Conservation (phyloP, 1,140 invertebrate species). For the Asobara japonica region DNA sequence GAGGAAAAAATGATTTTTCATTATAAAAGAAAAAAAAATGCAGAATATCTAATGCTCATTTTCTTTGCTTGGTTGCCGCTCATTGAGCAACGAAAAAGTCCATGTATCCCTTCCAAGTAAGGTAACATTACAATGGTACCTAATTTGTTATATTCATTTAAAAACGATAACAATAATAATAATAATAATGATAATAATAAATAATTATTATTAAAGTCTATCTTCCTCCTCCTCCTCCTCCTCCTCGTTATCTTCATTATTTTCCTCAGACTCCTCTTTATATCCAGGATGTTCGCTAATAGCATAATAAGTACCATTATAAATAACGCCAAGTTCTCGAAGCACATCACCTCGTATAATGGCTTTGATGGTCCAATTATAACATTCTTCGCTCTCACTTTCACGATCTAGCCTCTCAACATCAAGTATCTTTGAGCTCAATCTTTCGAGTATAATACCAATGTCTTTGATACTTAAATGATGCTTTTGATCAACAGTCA, state of each 20-base stretch:
- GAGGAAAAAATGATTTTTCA: background rate
- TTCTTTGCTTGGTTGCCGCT: too few species aligned
- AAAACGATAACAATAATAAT: background rate
- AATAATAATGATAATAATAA: too few species aligned
- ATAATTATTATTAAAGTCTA: slow-evolving; percentile 72
- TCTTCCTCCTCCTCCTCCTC: slow-evolving; percentile 83
- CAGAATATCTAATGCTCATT: background rate
- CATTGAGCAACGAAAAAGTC: too few species aligned
- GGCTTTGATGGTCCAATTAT: slow-evolving; percentile 94
- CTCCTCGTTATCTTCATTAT: slow-evolving; percentile 81
- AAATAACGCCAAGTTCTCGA: slow-evolving; percentile 90
- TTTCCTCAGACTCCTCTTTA: slow-evolving; percentile 85
- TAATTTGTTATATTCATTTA: slow-evolving; percentile 14
- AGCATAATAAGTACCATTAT: slow-evolving; percentile 95
- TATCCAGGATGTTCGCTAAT: slow-evolving; percentile 94
- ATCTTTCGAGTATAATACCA: slow-evolving; percentile 90
- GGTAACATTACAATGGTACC: background rate
- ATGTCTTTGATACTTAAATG: slow-evolving; percentile 94
- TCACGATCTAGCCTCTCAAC: slow-evolving; percentile 91
- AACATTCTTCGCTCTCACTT: slow-evolving; percentile 89
- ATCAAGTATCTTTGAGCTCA: slow-evolving; percentile 92
- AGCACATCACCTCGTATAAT: slow-evolving; percentile 90
- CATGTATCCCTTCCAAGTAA: background rate
- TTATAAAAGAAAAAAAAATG: background rate
- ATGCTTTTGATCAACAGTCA: slow-evolving; percentile 89